Evolutionary conservation across 2,797 vertebrate genomes (phyloP), one percentile per base, ranked within the genome.

Genomic region (Sebastes steindachneri): DNA sequence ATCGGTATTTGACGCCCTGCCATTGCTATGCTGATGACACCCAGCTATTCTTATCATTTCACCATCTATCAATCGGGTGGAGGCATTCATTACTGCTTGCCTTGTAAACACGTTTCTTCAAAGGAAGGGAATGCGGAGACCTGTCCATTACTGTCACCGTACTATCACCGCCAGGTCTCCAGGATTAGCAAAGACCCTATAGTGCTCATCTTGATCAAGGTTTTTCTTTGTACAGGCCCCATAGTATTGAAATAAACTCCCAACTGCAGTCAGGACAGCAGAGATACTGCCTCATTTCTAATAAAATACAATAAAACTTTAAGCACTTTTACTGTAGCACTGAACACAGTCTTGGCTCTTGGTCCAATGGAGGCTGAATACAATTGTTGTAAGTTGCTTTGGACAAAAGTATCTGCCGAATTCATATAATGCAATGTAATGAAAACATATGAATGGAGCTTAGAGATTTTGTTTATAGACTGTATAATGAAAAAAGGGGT

Each of bases 1-100:
- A 41, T 41, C 14, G 2, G 14, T 41, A 41, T 17, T 41, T 41
- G 37, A 41, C 6, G 6, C 37, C 14, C 62, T 10, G 4, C n/a
- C 7, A 54, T 2, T 53, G 35, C 37, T 58, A 75, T 35, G 66
- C 53, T 69, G 79, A 80, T 64, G 64, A 82, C 69, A 77, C 12
- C 4, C 7, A 68, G 9, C 29, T 64, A 45, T 79, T 59, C 23
- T 21, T 59, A 11, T 67, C 19, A 48, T 23, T 25, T 4, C 7
- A 21, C 10, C 14, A 23, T 62, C 58, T 67, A 28, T 21, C 14
- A 31, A 11, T 62, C n/a, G 29, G n/a, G 55, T 73, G 19, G 6
- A 66, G 1, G 4, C 1, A 8, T 21, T 28, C 29, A 53, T 29
- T 21, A 17, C 31, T 28, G 28, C 15, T 68, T 4, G 2, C 73